Base-by-base conservation (phyloP, 2,797 vertebrate genomes). In the Rhinogobio ventralis region DNA sequence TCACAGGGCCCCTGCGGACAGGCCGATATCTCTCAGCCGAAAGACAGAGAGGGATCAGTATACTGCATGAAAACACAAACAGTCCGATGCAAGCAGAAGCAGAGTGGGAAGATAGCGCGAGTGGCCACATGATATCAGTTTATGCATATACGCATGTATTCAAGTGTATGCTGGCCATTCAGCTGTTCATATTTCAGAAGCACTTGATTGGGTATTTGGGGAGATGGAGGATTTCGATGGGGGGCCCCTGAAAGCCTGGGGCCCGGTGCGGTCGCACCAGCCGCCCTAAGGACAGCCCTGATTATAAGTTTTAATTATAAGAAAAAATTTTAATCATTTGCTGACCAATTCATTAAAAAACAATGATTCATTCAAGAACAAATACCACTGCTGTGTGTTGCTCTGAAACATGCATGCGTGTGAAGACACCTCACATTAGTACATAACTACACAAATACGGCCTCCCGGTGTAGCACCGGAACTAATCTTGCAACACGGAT, bases 1-100 rank as follows among this genome's bases (percentile, higher is more conserved):
- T 91, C 93, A 91, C 91, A 88, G 90, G 91, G 28, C 90, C 93
- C 92, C 94, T 20, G 81, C 82, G 90, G 94, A 94, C 91, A 89
- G 86, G 89, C 83, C 90, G 90, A 92, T 90, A 89, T 91, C 89
- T 89, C 93, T 94, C 91, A 92, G 93, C 94, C 93, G 93, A 55
- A 87, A 89, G 89, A 93, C 91, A 19, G 33, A 85, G 81, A 86
- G 64, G 69, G 74, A 73, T 30, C 23, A 13, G 64, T 28, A 68
- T 53, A 36, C 49, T n/a, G 33, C 30, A 3, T 68, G 62, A 78
- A 60, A 45, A 68, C 83, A 81, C 39, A 89, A 53, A 86, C 39
- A 7, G 3, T 10, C 42, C 69, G 62, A 60, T 69, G 60, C 28
- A 33, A 67, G 30, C 19, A 68, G 28, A 74, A 51, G 28, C 5